Conservation (phyloP, 2,797 vertebrate genomes). For the Phylloscopus collybita region DNA sequence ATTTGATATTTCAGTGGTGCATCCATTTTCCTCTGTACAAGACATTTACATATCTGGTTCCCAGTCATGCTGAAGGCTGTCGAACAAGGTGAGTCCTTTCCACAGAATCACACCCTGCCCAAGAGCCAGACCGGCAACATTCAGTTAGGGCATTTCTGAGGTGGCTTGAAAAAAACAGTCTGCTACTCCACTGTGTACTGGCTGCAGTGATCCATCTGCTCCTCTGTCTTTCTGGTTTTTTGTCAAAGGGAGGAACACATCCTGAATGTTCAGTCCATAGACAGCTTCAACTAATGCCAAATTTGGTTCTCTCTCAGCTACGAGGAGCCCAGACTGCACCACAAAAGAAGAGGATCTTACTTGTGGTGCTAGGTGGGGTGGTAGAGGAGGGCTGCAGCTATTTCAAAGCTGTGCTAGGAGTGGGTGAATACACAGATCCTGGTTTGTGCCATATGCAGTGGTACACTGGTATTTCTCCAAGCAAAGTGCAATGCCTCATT, state of each 20-base stretch:
- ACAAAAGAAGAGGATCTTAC: not conserved
- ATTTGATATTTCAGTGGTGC: not conserved
- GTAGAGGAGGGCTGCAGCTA: not conserved
- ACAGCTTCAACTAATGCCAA: not conserved
- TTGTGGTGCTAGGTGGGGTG: not conserved
- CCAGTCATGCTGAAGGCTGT: not conserved
- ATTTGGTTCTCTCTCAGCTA: not conserved
- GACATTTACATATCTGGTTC: not conserved
- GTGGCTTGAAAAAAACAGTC: not conserved
- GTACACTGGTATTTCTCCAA: not conserved
- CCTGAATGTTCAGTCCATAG: not conserved
- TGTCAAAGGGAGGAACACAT: not conserved
- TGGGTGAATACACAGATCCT: not conserved
- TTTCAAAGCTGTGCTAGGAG: not conserved
- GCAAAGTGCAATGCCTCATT: not conserved
- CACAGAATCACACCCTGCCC: not conserved
- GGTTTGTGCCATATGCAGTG: not conserved
- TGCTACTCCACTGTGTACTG: not conserved
- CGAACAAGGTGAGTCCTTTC: not conserved
- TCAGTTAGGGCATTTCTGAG: not conserved
- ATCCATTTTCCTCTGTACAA: not conserved
- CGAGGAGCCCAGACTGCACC: not conserved
- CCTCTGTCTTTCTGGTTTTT: not conserved
- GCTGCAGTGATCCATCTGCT: not conserved
- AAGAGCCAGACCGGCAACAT: not conserved